A percentile compares a stretch with the other conserved stretches of the same genome.
These are phyloP conservation scores for Carterocephalus palaemon DNA, from an alignment of 2,888 invertebrate genomes.

Conservation along the genomic window DNA sequence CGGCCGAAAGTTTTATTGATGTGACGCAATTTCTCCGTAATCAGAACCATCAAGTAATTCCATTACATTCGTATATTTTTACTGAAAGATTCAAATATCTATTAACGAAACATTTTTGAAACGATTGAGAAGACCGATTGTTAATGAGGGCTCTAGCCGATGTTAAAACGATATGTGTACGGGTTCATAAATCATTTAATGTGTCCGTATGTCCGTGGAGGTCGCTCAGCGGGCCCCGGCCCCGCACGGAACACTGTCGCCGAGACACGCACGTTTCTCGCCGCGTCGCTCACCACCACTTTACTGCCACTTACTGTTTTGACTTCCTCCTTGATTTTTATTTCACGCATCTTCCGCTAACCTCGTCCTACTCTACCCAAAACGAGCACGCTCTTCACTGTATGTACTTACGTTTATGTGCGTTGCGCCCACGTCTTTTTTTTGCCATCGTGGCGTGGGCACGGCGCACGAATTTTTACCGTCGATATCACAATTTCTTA, in stretches of 20 bases:
- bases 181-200: constrained; percentile 22
- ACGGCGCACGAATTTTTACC: constrained; percentile 33
- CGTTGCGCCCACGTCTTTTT: constrained; percentile 9
- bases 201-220: constrained; percentile 31
- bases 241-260: constrained; percentile 77
- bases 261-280: constrained; percentile 62
- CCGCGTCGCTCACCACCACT: constrained; percentile 72
- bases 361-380: constrained; percentile 61
- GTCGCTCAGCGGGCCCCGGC: constrained; percentile 44
- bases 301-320: constrained; percentile 72
- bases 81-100: too few species aligned
- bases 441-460: constrained; percentile 34
- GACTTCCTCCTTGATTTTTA: constrained; percentile 67
- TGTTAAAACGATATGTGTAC: constrained; percentile 18
- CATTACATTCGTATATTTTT: too few species aligned
- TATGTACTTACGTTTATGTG: constrained; percentile 13
- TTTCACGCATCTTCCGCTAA: constrained; percentile 68
- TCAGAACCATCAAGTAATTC: too few species aligned
- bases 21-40: too few species aligned
- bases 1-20: constrained; percentile 10
- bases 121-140: constrained; percentile 1
- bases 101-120: neutral
- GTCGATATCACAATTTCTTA: constrained; percentile 37
- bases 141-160: constrained; percentile 14
- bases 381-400: constrained; percentile 64